phyloP scores from a whole-genome alignment of 2,797 vertebrate species.

The Argyrosomus regius region DNA sequence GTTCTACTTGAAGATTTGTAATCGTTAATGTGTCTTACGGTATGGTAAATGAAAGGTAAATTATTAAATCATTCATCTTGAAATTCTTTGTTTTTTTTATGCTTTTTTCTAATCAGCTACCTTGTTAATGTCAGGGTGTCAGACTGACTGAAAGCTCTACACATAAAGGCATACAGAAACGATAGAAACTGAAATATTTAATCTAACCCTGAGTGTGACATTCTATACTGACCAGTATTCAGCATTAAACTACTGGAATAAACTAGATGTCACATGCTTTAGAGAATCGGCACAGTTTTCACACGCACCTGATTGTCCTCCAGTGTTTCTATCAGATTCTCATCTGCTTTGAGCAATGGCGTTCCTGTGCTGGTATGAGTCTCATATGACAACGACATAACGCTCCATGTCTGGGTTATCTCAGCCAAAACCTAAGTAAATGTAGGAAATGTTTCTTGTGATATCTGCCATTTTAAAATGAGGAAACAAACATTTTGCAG shows the following conservation, averaged over 20 bases:
- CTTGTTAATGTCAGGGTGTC: background rate
- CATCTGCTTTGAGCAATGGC: constrained; percentile 86
- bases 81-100: background rate
- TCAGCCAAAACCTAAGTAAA: constrained; percentile 82
- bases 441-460: background rate
- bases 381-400: constrained; percentile 85
- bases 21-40: background rate
- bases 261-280: background rate
- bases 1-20: background rate
- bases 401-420: constrained; percentile 85
- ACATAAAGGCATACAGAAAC: background rate
- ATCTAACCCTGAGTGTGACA: too few relatives aligned
- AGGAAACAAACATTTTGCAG: background rate
- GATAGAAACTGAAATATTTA: background rate
- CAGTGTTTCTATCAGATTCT: constrained; percentile 89
- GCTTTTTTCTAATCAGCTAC: background rate
- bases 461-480: background rate
- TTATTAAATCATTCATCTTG: too few relatives aligned
- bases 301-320: constrained; percentile 85
- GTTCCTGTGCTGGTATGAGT: constrained; percentile 76
- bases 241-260: background rate
- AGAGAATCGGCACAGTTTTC: background rate
- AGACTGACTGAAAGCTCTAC: background rate
- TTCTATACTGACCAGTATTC: background rate
- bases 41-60: too few relatives aligned